A percentile compares a stretch with the other conserved stretches of the same genome.
Conservation (phyloP, 92 coral and sea anemone genomes). For the Umimayanthus chanpuru region DNA sequence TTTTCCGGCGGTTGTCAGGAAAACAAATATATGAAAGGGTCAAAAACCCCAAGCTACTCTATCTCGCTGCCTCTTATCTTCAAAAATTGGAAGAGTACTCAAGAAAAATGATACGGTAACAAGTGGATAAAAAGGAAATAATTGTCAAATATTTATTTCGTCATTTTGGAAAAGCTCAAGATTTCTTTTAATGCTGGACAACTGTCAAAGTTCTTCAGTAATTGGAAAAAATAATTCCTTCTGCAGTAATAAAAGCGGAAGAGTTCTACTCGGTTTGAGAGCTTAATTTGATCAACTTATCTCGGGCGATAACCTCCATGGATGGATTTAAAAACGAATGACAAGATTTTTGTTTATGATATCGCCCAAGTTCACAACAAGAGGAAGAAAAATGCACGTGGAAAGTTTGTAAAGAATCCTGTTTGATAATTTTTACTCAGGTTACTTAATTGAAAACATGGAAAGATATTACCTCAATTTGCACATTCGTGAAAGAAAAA, state of each 20-base stretch:
- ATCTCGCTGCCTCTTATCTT: constrained; percentile 23
- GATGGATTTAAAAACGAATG: neutral
- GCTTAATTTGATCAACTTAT: neutral
- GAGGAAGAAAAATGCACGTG: constrained; percentile 13
- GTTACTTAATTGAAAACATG: neutral
- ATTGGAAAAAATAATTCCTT: neutral
- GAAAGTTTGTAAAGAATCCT: constrained; percentile 5
- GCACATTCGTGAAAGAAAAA: neutral
- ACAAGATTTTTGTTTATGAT: neutral
- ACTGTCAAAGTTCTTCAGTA: neutral
- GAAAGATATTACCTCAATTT: neutral
- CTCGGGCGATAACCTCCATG: neutral
- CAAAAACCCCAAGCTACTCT: neutral
- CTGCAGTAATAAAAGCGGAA: neutral
- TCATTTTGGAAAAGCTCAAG: neutral
- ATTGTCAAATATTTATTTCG: constrained; percentile 24
- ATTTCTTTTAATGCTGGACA: constrained; percentile 3
- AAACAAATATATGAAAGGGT: constrained; percentile 21
- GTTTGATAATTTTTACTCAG: neutral
- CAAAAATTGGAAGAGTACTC: neutral
- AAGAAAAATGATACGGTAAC: constrained; percentile 17
- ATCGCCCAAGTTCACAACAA: no score
- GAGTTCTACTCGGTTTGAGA: neutral
- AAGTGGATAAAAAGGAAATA: constrained; percentile 4
- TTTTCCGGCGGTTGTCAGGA: constrained; percentile 40